phyloP scores from a whole-genome alignment of 35 echinoderm and acorn worm species.

The Apostichopus californicus region DNA sequence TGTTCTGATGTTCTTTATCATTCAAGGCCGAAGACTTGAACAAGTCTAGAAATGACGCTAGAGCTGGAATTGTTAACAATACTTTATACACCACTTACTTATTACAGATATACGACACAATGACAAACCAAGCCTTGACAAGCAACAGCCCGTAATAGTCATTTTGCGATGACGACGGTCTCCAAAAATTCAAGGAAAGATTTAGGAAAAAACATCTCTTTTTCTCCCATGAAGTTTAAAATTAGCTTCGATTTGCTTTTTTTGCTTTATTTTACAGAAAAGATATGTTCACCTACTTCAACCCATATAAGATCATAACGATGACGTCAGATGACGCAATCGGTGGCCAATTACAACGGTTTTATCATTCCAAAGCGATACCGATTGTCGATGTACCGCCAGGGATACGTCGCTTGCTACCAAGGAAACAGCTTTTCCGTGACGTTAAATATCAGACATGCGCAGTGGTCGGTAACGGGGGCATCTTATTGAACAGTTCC shows the following conservation, averaged over 20 bases:
- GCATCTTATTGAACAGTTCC: slow-evolving; percentile 82
- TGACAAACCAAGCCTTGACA: background rate
- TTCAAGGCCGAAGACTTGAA: too few species aligned
- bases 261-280: slow-evolving; percentile 48
- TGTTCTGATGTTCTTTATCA: too few species aligned
- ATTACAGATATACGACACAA: too few species aligned
- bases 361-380: slow-evolving; percentile 83
- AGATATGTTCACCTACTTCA: slow-evolving; percentile 86
- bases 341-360: slow-evolving; percentile 73
- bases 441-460: slow-evolving; percentile 76
- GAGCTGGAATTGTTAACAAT: too few species aligned
- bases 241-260: background rate
- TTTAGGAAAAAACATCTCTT: background rate
- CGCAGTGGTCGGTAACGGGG: slow-evolving; percentile 92
- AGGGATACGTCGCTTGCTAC: slow-evolving; percentile 74
- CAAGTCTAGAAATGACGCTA: too few species aligned
- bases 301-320: slow-evolving; percentile 87
- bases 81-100: background rate
- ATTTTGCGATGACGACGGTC: too few species aligned
- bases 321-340: slow-evolving; percentile 97
- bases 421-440: slow-evolving; percentile 74
- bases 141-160: too few species aligned
- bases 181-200: too few species aligned
- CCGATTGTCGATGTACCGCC: slow-evolving; percentile 65
- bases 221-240: background rate